A percentile compares a stretch with the other conserved stretches of the same genome.
Conservation (phyloP, 2,113 vertebrate species). For the Eubucco bourcierii region DNA sequence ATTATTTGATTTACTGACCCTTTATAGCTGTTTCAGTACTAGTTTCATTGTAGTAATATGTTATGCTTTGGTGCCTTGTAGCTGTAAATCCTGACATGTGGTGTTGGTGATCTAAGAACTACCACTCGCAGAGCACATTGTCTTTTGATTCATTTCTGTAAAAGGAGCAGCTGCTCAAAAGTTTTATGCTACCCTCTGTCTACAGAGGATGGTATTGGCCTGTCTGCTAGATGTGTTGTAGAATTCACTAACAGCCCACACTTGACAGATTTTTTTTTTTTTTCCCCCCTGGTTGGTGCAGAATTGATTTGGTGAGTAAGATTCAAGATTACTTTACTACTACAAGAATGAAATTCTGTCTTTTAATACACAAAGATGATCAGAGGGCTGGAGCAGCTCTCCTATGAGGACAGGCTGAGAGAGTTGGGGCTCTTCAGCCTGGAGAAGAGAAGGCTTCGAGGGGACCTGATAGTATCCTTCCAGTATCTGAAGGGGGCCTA, state of each 20-base stretch:
- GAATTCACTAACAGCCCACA: constrained; percentile 48
- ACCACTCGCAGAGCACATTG: not conserved
- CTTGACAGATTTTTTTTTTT: constrained; percentile 22
- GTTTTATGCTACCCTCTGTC: constrained; percentile 6
- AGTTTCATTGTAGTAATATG: not conserved
- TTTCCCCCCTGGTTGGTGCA: not conserved
- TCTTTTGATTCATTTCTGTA: not conserved
- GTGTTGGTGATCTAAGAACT: not conserved
- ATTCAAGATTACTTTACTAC: not conserved
- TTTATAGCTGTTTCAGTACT: not conserved
- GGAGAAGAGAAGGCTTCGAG: too few relatives aligned
- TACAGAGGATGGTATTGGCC: constrained; percentile 25
- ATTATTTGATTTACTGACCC: not conserved
- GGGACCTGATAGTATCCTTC: too few relatives aligned
- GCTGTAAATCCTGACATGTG: not conserved
- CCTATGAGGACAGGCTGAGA: too few relatives aligned
- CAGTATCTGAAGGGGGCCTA: too few relatives aligned
- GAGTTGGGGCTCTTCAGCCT: too few relatives aligned
- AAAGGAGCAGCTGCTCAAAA: constrained; percentile 16
- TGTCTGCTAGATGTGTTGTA: constrained; percentile 33
- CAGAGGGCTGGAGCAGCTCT: too few relatives aligned
- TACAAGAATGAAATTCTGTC: not conserved
- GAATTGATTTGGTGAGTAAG: constrained; percentile 3
- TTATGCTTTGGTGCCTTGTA: not conserved
- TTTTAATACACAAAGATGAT: not conserved